These are phyloP conservation scores for Camelus dromedarius DNA, from an alignment of 2,113 vertebrate species.

Conservation along the genomic window DNA sequence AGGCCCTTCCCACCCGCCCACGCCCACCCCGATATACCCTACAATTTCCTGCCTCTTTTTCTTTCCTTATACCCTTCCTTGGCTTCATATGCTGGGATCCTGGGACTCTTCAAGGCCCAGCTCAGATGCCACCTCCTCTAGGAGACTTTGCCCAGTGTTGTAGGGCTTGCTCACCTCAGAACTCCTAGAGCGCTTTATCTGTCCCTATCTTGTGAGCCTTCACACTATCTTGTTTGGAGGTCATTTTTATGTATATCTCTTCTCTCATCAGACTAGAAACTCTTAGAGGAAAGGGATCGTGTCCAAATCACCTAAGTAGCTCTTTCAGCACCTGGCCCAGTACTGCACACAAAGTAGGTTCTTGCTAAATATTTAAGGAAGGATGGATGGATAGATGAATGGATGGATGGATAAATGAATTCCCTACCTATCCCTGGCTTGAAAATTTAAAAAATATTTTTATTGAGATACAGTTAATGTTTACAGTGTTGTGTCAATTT, in stretches of 20 bases:
- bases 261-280: not conserved
- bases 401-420: not conserved
- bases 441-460: not conserved
- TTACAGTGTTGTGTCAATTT: too few species aligned
- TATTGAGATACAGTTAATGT: too few species aligned
- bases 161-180: not conserved
- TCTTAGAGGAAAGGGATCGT: not conserved
- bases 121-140: not conserved
- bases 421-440: not conserved
- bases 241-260: not conserved
- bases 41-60: not conserved
- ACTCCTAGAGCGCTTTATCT: not conserved
- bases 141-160: not conserved
- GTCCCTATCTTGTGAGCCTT: not conserved
- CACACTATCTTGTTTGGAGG: not conserved
- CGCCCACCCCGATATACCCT: not conserved
- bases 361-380: not conserved
- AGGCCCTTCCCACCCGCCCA: not conserved
- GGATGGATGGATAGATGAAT: not conserved
- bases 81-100: not conserved
- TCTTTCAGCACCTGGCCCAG: not conserved
- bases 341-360: not conserved
- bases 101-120: not conserved
- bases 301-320: not conserved
- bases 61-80: not conserved